Percentiles rank a stretch among this genome's conserved stretches.
Evolutionary conservation across 2,113 vertebrate genomes (phyloP).

Genomic region (Cephalopterus ornatus): DNA sequence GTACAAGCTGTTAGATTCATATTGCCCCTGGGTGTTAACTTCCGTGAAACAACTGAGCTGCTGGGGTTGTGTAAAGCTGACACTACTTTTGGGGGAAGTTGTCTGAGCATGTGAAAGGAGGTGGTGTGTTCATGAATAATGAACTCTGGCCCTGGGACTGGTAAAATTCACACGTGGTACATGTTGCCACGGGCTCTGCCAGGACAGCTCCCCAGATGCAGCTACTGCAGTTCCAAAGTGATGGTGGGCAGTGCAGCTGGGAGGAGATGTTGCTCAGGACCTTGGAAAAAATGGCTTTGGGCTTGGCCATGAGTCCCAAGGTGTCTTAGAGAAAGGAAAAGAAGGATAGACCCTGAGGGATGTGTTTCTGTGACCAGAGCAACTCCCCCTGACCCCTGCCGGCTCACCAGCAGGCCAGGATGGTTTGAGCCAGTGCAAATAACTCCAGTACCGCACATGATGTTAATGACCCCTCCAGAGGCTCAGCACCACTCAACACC

Average conservation of each 20-base stretch:
- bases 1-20: neutral
- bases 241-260: neutral
- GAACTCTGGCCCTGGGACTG: neutral
- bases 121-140: neutral
- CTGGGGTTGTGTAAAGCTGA: neutral
- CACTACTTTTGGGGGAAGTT: neutral
- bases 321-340: neutral
- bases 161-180: neutral
- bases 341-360: neutral
- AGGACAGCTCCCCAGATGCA: neutral
- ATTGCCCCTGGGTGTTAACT: neutral
- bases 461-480: constrained; percentile 12
- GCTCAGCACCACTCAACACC: constrained; percentile 34
- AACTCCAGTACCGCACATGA: neutral
- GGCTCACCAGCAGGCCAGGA: neutral
- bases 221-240: neutral
- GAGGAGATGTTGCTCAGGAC: neutral
- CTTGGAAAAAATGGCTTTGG: neutral
- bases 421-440: constrained; percentile 18
- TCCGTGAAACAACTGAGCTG: neutral
- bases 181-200: neutral
- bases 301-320: neutral
- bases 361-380: neutral
- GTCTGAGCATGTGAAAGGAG: constrained; percentile 5
- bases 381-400: neutral